Conservation (phyloP, 1,140 invertebrate genomes). For the Tetranychus urticae region DNA sequence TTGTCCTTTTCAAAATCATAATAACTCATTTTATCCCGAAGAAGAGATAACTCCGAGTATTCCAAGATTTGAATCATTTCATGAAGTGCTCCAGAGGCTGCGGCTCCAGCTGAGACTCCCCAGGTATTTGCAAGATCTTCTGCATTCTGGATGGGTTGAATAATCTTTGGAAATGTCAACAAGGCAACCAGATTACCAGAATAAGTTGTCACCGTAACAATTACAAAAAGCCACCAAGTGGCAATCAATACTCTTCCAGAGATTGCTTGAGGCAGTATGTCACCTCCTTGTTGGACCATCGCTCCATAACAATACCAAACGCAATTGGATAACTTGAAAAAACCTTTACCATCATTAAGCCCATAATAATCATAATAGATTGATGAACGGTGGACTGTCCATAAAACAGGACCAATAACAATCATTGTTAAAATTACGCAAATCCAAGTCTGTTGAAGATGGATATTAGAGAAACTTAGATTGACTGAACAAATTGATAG, state of each 20-base stretch:
- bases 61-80: slow-evolving; percentile 4
- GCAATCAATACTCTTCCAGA: slow-evolving; percentile 66
- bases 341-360: slow-evolving; percentile 25
- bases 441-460: slow-evolving; percentile 42
- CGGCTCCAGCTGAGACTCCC: slow-evolving; percentile 40
- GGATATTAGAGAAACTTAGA: neutral
- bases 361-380: slow-evolving; percentile 36
- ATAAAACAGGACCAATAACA: slow-evolving; percentile 51
- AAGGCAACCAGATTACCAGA: slow-evolving; percentile 77
- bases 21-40: slow-evolving; percentile 6
- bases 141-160: slow-evolving; percentile 43
- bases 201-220: slow-evolving; percentile 66
- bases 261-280: slow-evolving; percentile 52
- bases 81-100: neutral
- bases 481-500: neutral
- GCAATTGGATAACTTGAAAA: slow-evolving; percentile 37
- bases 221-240: slow-evolving; percentile 75
- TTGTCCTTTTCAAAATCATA: slow-evolving; percentile 1
- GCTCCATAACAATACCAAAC: slow-evolving; percentile 53
- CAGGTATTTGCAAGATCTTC: slow-evolving; percentile 36
- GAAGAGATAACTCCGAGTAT: neutral
- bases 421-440: slow-evolving; percentile 42
- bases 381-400: slow-evolving; percentile 40
- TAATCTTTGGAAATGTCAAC: slow-evolving; percentile 67
- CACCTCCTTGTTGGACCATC: slow-evolving; percentile 67